Evolutionary conservation across 1,140 invertebrate species (phyloP).

Genomic region (Spodoptera frugiperda): DNA sequence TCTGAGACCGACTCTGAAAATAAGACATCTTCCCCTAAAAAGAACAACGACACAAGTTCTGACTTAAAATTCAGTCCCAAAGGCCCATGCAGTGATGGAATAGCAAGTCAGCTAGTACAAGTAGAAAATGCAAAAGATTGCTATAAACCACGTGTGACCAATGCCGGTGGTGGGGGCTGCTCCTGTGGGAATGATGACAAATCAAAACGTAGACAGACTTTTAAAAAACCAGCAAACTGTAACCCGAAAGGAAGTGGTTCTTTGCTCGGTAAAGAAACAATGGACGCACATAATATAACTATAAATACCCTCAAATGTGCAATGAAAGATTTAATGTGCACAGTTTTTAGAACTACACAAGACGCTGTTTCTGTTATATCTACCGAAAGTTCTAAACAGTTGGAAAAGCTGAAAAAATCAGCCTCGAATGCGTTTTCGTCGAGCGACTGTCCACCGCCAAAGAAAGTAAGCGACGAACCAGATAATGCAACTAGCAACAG

Average conservation of each 20-base stretch:
- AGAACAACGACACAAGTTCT: too few species aligned
- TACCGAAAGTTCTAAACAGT: constrained; percentile 57
- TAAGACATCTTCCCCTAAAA: too few species aligned
- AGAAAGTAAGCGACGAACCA: neutral
- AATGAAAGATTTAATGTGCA: constrained; percentile 58
- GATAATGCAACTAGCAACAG: neutral
- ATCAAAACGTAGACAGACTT: too few species aligned
- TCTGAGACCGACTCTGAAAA: too few species aligned
- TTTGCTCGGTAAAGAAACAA: constrained; percentile 7
- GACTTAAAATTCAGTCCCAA: too few species aligned
- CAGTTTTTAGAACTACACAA: constrained; percentile 62
- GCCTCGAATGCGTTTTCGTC: neutral
- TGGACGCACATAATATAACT: constrained; percentile 51
- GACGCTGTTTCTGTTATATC: constrained; percentile 60
- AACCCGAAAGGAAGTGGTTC: neutral
- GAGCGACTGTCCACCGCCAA: constrained; percentile 12
- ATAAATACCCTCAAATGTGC: constrained; percentile 59
- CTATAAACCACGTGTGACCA: too few species aligned
- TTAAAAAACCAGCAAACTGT: neutral
- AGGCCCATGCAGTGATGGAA: too few species aligned
- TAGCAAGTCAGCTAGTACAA: too few species aligned
- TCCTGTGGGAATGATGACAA: neutral
- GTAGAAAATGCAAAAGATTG: too few species aligned
- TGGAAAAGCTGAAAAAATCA: constrained; percentile 44
- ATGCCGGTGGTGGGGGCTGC: too few species aligned